These are phyloP conservation scores for Galaxias olidus DNA, from an alignment of 2,797 vertebrate species.

Conservation along the genomic window DNA sequence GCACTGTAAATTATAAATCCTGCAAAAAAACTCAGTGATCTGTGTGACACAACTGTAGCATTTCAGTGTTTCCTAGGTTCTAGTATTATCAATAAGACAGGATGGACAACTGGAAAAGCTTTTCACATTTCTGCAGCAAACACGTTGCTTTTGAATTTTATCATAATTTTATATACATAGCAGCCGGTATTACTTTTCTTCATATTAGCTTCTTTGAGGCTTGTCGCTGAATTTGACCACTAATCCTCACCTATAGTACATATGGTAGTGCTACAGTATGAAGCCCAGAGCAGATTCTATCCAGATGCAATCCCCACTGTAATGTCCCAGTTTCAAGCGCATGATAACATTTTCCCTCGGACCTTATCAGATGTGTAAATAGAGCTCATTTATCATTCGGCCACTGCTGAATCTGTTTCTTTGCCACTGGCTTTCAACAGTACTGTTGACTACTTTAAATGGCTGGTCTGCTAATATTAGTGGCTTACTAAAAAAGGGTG, in stretches of 20 bases:
- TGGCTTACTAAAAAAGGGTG: no score
- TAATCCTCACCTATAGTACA: no score
- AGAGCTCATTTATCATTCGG: constrained; percentile 56
- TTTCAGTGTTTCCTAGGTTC: constrained; percentile 17
- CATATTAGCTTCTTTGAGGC: no score
- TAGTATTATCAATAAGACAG: constrained; percentile 12
- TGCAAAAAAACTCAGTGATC: constrained; percentile 36
- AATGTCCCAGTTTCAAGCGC: constrained; percentile 36
- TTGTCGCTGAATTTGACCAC: no score
- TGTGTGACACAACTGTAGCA: constrained; percentile 18
- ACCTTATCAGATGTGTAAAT: constrained; percentile 61
- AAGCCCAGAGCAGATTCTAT: constrained; percentile 22
- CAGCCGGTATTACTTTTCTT: no score
- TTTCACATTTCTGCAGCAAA: constrained; percentile 15
- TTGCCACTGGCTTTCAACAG: constrained; percentile 22
- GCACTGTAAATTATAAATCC: constrained; percentile 35
- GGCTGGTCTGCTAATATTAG: constrained; percentile 21
- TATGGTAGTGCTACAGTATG: not conserved
- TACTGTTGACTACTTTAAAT: constrained; percentile 25
- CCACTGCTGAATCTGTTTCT: constrained; percentile 30
- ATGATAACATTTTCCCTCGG: constrained; percentile 40
- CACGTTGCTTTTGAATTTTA: no score
- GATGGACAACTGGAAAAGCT: not conserved
- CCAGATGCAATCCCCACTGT: constrained; percentile 20
- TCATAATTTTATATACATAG: no score